Evolutionary conservation across 2,113 vertebrate species (phyloP), one percentile per base, ranked within the genome.

Genomic region (Rostratula benghalensis): DNA sequence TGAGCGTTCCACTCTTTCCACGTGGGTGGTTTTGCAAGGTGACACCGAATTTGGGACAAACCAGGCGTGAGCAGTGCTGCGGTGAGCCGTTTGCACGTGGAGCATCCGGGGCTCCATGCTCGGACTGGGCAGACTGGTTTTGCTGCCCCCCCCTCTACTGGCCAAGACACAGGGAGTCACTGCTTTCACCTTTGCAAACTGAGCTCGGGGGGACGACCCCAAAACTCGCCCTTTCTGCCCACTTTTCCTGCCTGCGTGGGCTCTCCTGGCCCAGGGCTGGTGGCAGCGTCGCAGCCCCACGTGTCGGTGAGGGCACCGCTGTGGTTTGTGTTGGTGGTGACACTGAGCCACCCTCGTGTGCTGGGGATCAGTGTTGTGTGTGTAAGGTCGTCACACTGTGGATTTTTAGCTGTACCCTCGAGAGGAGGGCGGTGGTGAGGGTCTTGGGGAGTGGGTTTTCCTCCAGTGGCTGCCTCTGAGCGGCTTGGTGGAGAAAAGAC

Each of bases 1-100:
- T 20, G 65, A 24, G 27, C 10, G 28, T 45, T 31, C 31, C 41
- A 22, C 43, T 3, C n/a, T 31, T 60, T 39, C 33, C 11, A 7
- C 23, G 5, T 0, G 9, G 4, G 5, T n/a, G 3, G 0, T n/a
- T 70, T 25, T 77, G 43, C 24, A 31, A 41, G 43, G 54, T n/a
- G 21, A 20, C 33, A 4, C 9, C 6, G 17, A 19, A 10, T 30
- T 15, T 14, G 79, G 30, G 73, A 39, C 20, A 7, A 33, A 13
- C 16, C 27, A 9, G 1, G 7, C 3, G 30, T 0, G 5, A 37
- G 41, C 2, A 8, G 30, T 0, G 10, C 79, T 68, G 59, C 51
- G 5, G 30, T 3, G 35, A 31, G 37, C 7, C 17, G 5, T 25
- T 48, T 46, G 35, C 28, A 11, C 12, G 31, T 7, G 8, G 37